Evolutionary conservation across 2,113 vertebrate genomes (phyloP).

Genomic region (Sinocyclocheilus maitianheensis): DNA sequence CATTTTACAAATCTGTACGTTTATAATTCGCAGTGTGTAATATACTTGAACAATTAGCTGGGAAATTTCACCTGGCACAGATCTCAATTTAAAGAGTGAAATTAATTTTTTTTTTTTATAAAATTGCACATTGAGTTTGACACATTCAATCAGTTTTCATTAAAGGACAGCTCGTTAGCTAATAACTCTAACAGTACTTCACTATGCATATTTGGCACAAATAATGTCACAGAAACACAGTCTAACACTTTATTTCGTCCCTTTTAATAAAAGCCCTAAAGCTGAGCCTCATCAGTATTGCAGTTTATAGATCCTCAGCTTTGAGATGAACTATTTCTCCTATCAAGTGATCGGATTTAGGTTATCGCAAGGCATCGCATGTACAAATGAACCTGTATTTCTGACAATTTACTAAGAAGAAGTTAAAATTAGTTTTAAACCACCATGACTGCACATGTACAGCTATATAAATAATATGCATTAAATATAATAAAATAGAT

Average conservation of each 20-base stretch:
- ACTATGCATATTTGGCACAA: slow-evolving; percentile 42
- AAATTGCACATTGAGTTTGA: slow-evolving; percentile 41
- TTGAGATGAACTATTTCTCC: background rate
- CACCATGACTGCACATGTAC: slow-evolving; percentile 52
- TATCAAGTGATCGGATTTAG: background rate
- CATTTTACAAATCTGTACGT: background rate
- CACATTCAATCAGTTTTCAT: slow-evolving; percentile 40
- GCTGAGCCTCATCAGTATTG: slow-evolving; percentile 12
- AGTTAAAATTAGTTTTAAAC: slow-evolving; percentile 42
- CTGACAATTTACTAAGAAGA: slow-evolving; percentile 25
- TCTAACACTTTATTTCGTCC: background rate
- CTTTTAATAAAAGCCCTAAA: slow-evolving; percentile 21
- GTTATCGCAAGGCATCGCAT: background rate
- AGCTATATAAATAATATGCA: slow-evolving; percentile 41
- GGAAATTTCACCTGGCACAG: background rate
- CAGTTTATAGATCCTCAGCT: slow-evolving; percentile 17
- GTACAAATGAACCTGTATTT: background rate
- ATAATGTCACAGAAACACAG: slow-evolving; percentile 25
- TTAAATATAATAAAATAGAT: slow-evolving; percentile 45
- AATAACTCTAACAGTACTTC: slow-evolving; percentile 24
- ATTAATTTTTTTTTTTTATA: background rate
- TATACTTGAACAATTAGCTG: background rate
- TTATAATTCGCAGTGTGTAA: background rate
- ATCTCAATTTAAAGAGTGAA: background rate
- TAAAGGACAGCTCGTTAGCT: slow-evolving; percentile 8